phyloP scores from a whole-genome alignment of 2,888 invertebrate genomes.

The Melieria crassipennis region DNA sequence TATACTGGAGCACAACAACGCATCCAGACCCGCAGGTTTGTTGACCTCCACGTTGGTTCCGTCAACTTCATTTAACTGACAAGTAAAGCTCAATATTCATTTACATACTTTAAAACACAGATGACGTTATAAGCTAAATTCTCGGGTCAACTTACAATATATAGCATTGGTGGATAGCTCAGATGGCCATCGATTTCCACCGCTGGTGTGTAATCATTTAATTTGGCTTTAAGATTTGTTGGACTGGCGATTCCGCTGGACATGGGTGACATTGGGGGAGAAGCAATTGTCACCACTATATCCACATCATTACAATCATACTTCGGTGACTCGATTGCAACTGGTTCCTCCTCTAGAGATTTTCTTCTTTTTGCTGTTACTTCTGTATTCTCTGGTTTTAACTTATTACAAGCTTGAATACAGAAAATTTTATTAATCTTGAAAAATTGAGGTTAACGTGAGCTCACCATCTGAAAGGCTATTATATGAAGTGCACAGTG shows the following conservation, averaged over 20 bases:
- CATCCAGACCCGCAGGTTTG: slow-evolving; percentile 39
- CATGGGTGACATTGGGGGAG: slow-evolving; percentile 38
- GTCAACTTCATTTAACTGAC: slow-evolving; percentile 43
- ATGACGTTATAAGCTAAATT: too few relatives aligned
- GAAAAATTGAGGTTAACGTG: too few relatives aligned
- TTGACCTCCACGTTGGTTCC: slow-evolving; percentile 36
- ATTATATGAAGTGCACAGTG: too few relatives aligned
- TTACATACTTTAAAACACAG: too few relatives aligned
- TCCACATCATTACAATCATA: slow-evolving; percentile 1
- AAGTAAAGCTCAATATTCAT: neutral
- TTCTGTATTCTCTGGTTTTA: too few relatives aligned
- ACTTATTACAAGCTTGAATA: too few relatives aligned
- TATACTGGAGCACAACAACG: slow-evolving; percentile 36
- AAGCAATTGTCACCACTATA: slow-evolving; percentile 8
- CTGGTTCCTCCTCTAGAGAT: too few relatives aligned
- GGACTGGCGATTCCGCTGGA: slow-evolving; percentile 29
- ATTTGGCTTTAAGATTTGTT: slow-evolving; percentile 11
- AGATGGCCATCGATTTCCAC: slow-evolving; percentile 42
- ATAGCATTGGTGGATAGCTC: slow-evolving; percentile 37
- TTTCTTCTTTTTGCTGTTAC: too few relatives aligned
- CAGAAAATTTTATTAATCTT: too few relatives aligned
- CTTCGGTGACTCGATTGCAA: neutral
- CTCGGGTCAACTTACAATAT: slow-evolving; percentile 38
- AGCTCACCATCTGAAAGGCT: too few relatives aligned
- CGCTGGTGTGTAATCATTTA: slow-evolving; percentile 37